Base-by-base conservation (phyloP, 2,797 vertebrate species). In the Chaetodon trifasciatus region DNA sequence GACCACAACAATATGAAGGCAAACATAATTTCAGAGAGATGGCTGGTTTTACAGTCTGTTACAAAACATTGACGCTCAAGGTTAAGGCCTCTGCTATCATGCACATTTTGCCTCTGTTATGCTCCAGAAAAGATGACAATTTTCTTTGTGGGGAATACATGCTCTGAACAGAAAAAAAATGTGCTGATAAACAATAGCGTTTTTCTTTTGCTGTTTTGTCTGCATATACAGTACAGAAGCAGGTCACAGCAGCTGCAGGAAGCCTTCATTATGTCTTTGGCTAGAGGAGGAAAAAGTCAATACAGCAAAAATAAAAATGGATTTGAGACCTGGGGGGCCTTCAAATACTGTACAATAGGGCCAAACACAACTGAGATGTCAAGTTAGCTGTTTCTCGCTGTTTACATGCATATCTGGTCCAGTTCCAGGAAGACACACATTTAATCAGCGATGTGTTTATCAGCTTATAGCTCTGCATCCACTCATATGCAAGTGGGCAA, bases 281-380 rank as follows among this genome's bases (percentile, higher is more conserved):
- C 89, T 81, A 77, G 88, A 86, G 82, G 75, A 92, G 80, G 86
- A 93, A 94, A 92, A 93, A 93, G 93, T 94, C 92, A 93, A 94
- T 94, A 94, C 92, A 90, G 93, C 91, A 91, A 92, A 94, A 94
- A 93, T 94, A 93, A 95, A 94, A 94, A 94, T 94, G 94, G 92
- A 94, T 94, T 89, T 55, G 80, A 91, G 90, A 93, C 92, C 88
- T 85, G 87, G 94, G 93, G 93, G 93, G 92, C 82, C 91, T 89
- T 94, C 90, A 88, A 92, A 94, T 91, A 85, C 87, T 82, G 86
- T 90, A 90, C 85, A 89, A 89, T 82, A 72, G 83, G 83, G 85
- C 86, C 79, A 88, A 88, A 88, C 85, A 86, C 87, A 86, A 87
- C 81, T 77, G 91, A 89, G 90, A 92, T 89, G 92, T 92, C 91